These are phyloP conservation scores for Darevskia mixta DNA, from an alignment of 2,797 vertebrate species.

Conservation along the genomic window DNA sequence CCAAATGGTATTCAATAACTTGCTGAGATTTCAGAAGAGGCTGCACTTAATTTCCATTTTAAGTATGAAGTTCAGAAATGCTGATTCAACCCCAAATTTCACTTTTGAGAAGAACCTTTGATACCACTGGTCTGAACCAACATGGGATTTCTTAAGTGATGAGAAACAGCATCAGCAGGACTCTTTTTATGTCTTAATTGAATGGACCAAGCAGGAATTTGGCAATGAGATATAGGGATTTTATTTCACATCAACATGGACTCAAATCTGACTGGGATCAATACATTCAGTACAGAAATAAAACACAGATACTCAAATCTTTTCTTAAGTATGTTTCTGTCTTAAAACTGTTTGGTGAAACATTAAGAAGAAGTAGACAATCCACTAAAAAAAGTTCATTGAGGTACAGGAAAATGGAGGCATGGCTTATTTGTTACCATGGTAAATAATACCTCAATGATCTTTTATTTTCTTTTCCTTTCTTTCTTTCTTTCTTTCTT, in stretches of 20 bases:
- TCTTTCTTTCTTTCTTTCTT: no score
- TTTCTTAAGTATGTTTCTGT: background rate
- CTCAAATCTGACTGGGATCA: background rate
- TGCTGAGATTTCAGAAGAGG: background rate
- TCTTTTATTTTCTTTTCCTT: no score
- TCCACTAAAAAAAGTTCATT: background rate
- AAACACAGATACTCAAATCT: background rate
- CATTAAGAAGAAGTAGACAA: background rate
- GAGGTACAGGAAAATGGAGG: background rate
- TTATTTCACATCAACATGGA: background rate
- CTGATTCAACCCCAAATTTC: background rate
- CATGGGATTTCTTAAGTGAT: background rate
- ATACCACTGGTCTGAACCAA: background rate
- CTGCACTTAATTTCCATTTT: background rate
- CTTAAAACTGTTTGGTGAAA: background rate
- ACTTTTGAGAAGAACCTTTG: background rate
- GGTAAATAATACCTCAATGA: no score
- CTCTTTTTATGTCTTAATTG: no score
- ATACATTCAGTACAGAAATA: background rate
- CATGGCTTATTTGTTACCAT: background rate
- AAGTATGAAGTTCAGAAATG: background rate
- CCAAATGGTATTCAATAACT: background rate
- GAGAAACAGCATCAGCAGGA: background rate
- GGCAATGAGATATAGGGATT: background rate
- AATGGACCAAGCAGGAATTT: background rate